Base-by-base conservation (phyloP, 2,113 vertebrate species). In the Pachypanchax playfairii region DNA sequence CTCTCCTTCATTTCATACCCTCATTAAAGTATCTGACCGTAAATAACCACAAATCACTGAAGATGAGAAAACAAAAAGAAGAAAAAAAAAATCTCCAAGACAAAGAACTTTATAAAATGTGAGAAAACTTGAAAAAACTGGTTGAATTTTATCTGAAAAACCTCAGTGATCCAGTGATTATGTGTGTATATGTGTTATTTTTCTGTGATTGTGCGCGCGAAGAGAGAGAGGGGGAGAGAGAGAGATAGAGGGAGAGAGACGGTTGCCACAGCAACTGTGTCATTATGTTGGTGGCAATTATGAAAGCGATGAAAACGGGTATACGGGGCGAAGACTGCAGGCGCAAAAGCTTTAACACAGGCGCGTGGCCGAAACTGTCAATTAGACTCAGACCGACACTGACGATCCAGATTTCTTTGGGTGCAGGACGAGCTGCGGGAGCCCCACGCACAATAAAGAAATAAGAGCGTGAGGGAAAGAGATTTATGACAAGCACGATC, bases 211-310 rank as follows among this genome's bases (percentile, higher is more conserved):
- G 61, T 14, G 58, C 26, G 68, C 3, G 43, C 1, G 21, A 3
- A 18, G 14, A 24, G 49, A 29, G 58, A 73, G 49, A 44, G 31
- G 33, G 25, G 47, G 8, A n/a, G 28, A 7, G 28, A 10, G 9
- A 39, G 21, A 56, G 24, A 75, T 52, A 71, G 22, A 74, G 36
- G 49, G 62, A 62, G 68, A 83, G 75, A 77, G 48, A 80, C 42
- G 78, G 91, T 93, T 93, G 89, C 91, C 89, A 91, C 82, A 83
- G 90, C 90, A 92, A 93, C 92, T 86, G 88, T 92, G 87, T 91
- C 90, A 91, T 91, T 92, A 92, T 90, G 88, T 87, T 89, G 86
- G 84, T 90, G 89, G 89, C 90, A 91, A 90, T 91, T 89, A 89
- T 92, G 87, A 89, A 87, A 91, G 88, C 81, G 73, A 84, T 86